These are phyloP conservation scores for Dastarcus helophoroides DNA, from an alignment of 2,888 invertebrate species.

Conservation along the genomic window DNA sequence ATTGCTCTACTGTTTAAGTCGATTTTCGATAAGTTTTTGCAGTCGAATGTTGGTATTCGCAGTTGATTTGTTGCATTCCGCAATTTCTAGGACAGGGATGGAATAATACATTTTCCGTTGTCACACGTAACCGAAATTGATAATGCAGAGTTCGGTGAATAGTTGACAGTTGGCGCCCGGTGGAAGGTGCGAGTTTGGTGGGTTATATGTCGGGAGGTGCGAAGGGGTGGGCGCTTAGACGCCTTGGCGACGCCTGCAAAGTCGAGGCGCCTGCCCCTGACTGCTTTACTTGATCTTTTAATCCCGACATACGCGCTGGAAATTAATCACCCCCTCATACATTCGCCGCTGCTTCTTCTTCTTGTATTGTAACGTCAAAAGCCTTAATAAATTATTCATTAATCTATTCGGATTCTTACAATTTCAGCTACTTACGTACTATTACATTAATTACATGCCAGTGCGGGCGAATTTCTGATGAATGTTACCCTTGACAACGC, in stretches of 20 bases:
- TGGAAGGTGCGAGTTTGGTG: conserved; percentile 21
- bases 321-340: conserved; percentile 34
- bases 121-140: conserved; percentile 16
- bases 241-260: conserved; percentile 34
- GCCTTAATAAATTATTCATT: conserved; percentile 35
- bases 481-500: conserved; percentile 9
- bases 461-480: conserved; percentile 18
- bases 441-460: conserved; percentile 26
- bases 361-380: conserved; percentile 29
- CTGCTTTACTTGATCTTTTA: conserved; percentile 38
- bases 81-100: conserved; percentile 7
- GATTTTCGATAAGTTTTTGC: too few species aligned
- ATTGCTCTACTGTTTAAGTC: too few species aligned
- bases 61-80: too few species aligned
- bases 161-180: conserved; percentile 22
- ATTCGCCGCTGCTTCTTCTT: conserved; percentile 14
- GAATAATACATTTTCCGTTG: not conserved
- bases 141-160: conserved; percentile 17
- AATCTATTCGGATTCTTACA: conserved; percentile 33
- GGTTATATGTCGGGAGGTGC: conserved; percentile 20
- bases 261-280: conserved; percentile 36
- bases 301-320: conserved; percentile 38
- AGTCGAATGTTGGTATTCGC: too few species aligned
- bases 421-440: conserved; percentile 28
- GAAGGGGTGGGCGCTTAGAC: conserved; percentile 25